A percentile compares a stretch with the other conserved stretches of the same genome.
phyloP scores from a whole-genome alignment of 2,113 vertebrate genomes.

The Ploceus nigricollis region DNA sequence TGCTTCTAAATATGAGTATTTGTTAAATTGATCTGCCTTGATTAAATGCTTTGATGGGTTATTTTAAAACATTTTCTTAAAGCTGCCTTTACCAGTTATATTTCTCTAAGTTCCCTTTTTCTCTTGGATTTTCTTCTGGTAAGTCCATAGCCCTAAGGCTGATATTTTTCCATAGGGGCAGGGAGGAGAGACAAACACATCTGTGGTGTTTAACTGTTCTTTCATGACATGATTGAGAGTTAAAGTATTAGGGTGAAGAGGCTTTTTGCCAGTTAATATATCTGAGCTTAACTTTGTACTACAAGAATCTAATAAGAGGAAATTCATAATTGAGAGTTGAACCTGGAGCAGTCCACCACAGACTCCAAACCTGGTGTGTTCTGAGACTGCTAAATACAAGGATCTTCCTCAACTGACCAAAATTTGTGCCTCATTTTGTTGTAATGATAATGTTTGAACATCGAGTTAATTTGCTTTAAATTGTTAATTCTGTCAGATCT shows the following conservation, averaged over 20 bases:
- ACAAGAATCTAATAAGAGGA: not conserved
- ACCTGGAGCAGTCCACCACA: not conserved
- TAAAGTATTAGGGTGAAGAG: not conserved
- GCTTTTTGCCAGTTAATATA: not conserved
- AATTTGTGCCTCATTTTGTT: not conserved
- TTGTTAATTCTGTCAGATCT: not conserved
- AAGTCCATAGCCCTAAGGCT: not conserved
- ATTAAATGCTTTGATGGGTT: not conserved
- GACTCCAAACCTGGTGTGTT: not conserved
- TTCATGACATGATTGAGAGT: not conserved
- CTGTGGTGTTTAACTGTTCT: not conserved
- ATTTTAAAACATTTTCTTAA: not conserved
- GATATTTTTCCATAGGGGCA: not conserved
- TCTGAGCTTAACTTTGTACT: not conserved
- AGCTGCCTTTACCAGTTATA: not conserved
- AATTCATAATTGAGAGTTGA: not conserved
- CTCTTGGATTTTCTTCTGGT: not conserved
- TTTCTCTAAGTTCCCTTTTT: not conserved
- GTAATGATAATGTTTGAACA: not conserved
- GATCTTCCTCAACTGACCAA: not conserved
- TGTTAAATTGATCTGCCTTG: not conserved
- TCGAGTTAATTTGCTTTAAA: not conserved
- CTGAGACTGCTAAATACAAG: not conserved
- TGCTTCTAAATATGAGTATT: not conserved
- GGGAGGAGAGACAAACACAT: not conserved